Evolutionary conservation across 1,140 invertebrate species (phyloP), one percentile per base, ranked within the genome.

Genomic region (Microplitis mediator): DNA sequence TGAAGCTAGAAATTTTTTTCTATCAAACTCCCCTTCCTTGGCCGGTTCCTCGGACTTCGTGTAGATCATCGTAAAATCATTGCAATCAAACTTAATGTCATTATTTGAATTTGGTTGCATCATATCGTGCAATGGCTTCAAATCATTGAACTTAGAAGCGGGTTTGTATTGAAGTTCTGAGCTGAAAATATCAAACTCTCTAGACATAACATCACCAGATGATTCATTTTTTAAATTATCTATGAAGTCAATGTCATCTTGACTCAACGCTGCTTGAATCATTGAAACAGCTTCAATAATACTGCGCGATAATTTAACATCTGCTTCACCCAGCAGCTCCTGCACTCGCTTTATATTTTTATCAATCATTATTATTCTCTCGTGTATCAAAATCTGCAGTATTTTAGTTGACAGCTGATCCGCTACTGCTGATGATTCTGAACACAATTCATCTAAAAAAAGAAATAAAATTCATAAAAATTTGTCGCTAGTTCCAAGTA

Each of bases 11-110:
- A 93, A 82, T 87, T 88, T 89, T 14, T 78, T 72, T 85, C 88
- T 90, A 56, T 88, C 87, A 78, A 88, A 91, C 90, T 92, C 86
- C 58, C 88, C 87, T 32, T 82, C 79, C 78, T 88, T 80, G 58
- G 80, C 76, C 58, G 69, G 0, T 31, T 69, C 56, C 52, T 14
- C 69, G 14, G 62, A 69, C 50, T 77, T 69, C n/a, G 67, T 73
- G 36, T 82, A 74, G 54, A 79, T 74, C 79, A 80, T 84, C 13
- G 80, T 77, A 75, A 85, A 83, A 64, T 80, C 73, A 54, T 74
- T 76, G 56, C 77, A 74, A 14, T 66, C 75, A 60, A 76, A 36
- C 36, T 4, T 23, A 23, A 23, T 58, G 4, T 58, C 16, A 23
- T 58, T 16, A 3, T 72, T 68, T 69, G 67, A 71, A 54, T 63